A percentile compares a stretch with the other conserved stretches of the same genome.
phyloP scores from a whole-genome alignment of 2,797 vertebrate genomes.

The Microhierax caerulescens region DNA sequence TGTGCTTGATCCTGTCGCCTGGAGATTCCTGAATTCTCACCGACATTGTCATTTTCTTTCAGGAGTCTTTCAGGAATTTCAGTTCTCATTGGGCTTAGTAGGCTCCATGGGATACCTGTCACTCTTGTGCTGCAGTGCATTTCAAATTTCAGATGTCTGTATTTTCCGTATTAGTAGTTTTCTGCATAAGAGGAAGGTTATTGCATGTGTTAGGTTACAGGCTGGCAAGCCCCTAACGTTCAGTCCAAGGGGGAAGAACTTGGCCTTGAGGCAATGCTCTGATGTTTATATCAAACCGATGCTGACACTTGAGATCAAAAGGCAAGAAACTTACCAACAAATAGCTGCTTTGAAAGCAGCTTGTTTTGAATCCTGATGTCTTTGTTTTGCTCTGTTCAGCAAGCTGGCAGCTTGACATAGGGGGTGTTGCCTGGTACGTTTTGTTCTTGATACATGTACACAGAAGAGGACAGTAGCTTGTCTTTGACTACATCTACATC shows the following conservation, averaged over 20 bases:
- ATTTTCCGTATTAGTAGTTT: not conserved
- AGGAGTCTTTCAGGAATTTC: not conserved
- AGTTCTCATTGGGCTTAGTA: not conserved
- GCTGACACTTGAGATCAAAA: not conserved
- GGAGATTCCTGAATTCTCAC: not conserved
- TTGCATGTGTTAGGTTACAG: not conserved
- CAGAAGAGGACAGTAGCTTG: not conserved
- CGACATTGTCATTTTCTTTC: not conserved
- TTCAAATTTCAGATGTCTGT: not conserved
- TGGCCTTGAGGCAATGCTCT: not conserved
- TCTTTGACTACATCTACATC: not conserved
- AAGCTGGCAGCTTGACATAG: not conserved
- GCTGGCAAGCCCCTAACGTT: not conserved
- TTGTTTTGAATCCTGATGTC: not conserved
- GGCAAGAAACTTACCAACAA: conserved; percentile 3
- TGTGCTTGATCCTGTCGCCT: not conserved
- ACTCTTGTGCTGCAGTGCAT: not conserved
- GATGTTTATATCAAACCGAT: conserved; percentile 37
- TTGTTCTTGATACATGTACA: not conserved
- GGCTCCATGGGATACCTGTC: not conserved
- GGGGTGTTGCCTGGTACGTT: not conserved
- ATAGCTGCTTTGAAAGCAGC: not conserved
- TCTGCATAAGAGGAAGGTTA: not conserved
- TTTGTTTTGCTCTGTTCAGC: not conserved
- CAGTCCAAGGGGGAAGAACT: not conserved